A percentile compares a stretch with the other conserved stretches of the same genome.
Evolutionary conservation across 2,888 invertebrate species (phyloP).

Genomic region (Sminthurinus aureus): DNA sequence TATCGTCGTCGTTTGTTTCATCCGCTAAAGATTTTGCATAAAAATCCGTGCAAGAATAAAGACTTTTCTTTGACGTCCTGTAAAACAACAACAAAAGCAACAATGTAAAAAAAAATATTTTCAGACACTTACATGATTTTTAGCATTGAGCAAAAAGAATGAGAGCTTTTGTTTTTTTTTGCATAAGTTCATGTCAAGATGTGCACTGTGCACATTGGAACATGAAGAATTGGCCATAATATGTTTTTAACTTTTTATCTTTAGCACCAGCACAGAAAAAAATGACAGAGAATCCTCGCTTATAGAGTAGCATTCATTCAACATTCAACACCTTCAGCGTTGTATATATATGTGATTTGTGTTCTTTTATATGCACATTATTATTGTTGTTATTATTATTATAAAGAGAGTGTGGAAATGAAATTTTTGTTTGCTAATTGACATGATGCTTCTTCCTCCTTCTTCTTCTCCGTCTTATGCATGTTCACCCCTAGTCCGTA

Average conservation of each 20-base stretch:
- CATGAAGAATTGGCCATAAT: not conserved
- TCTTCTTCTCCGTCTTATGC: not conserved
- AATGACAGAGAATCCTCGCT: too few relatives aligned
- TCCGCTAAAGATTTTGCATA: not conserved
- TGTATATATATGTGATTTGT: not conserved
- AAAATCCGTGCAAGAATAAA: not conserved
- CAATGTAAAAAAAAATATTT: not conserved
- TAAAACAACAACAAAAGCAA: not conserved
- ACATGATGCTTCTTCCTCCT: not conserved
- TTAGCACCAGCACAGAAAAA: too few relatives aligned
- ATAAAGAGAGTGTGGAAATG: not conserved
- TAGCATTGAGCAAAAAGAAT: not conserved
- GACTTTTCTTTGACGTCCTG: slow-evolving; percentile 6
- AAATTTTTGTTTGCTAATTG: not conserved
- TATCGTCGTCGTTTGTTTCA: not conserved
- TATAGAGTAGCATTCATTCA: too few relatives aligned
- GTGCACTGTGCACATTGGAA: not conserved
- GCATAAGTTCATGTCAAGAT: not conserved
- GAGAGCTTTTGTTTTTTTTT: not conserved
- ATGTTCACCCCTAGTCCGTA: not conserved
- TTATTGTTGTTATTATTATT: not conserved
- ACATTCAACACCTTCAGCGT: too few relatives aligned
- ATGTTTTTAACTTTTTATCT: too few relatives aligned
- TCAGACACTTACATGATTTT: not conserved
- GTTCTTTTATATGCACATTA: too few relatives aligned